These are phyloP conservation scores for Anagyrus pseudococci DNA, from an alignment of 2,888 invertebrate genomes.

Conservation along the genomic window DNA sequence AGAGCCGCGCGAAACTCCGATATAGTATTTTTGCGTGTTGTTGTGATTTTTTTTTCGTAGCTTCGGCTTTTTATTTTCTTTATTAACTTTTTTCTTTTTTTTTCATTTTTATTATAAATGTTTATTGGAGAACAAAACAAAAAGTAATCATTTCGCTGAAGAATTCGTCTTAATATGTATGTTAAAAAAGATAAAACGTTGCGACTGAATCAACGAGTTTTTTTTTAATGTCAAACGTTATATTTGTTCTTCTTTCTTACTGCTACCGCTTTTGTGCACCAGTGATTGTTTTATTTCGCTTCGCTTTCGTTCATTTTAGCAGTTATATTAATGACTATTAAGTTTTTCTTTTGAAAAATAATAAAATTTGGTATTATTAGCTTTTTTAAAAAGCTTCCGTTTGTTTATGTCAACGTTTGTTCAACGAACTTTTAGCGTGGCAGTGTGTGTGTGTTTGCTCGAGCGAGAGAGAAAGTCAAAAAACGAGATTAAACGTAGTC, in stretches of 20 bases:
- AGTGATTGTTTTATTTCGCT: slow-evolving; percentile 40
- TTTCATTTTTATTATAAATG: slow-evolving; percentile 33
- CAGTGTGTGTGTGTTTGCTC: slow-evolving; percentile 10
- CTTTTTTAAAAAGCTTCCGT: slow-evolving; percentile 20
- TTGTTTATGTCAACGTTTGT: slow-evolving; percentile 14
- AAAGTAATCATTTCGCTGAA: too few species aligned
- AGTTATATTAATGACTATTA: slow-evolving; percentile 35
- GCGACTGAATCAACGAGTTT: slow-evolving; percentile 28
- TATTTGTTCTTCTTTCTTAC: too few species aligned
- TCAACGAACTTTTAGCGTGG: slow-evolving; percentile 20
- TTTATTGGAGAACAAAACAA: slow-evolving; percentile 22
- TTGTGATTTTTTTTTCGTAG: slow-evolving; percentile 38
- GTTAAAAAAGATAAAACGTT: too few species aligned
- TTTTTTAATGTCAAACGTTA: slow-evolving; percentile 32
- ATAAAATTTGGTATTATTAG: slow-evolving; percentile 12
- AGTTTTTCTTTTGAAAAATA: slow-evolving; percentile 30
- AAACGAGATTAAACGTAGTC: slow-evolving; percentile 19
- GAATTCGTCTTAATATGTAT: too few species aligned
- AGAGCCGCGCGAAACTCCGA: slow-evolving; percentile 34
- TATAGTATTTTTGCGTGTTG: slow-evolving; percentile 38
- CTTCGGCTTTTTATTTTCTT: slow-evolving; percentile 17
- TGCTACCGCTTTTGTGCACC: slow-evolving; percentile 32
- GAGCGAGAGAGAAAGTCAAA: slow-evolving; percentile 13
- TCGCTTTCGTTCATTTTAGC: slow-evolving; percentile 39
- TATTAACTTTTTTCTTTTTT: slow-evolving; percentile 2